Percentiles rank a stretch among this genome's conserved stretches.
These are phyloP conservation scores for Apostichopus parvimensis DNA, from an alignment of 35 echinoderm and acorn worm genomes.

Conservation along the genomic window DNA sequence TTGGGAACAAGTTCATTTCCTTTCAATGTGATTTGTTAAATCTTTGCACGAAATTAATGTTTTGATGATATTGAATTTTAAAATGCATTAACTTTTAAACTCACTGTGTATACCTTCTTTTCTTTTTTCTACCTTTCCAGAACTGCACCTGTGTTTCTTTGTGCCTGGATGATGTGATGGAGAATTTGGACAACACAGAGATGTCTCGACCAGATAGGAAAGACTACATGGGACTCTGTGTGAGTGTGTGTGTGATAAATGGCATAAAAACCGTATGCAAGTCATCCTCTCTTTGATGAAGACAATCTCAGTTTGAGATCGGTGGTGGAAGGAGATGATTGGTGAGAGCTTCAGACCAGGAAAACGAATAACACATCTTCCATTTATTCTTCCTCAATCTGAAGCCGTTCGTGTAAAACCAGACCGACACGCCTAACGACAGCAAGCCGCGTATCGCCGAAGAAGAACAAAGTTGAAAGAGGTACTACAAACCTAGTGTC, in stretches of 20 bases:
- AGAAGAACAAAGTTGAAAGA: too few relatives aligned
- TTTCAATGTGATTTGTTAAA: too few relatives aligned
- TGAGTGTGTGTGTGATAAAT: not conserved
- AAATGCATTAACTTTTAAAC: too few relatives aligned
- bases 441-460: too few relatives aligned
- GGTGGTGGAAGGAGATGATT: not conserved
- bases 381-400: not conserved
- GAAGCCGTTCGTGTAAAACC: too few relatives aligned
- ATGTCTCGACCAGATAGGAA: not conserved
- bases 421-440: too few relatives aligned
- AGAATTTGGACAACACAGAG: not conserved
- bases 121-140: not conserved
- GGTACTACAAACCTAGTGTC: too few relatives aligned
- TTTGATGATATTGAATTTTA: too few relatives aligned
- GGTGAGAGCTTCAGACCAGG: not conserved
- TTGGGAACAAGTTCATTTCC: too few relatives aligned
- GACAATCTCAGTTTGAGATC: not conserved
- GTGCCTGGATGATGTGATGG: not conserved
- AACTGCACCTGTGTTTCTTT: not conserved
- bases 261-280: not conserved
- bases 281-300: not conserved
- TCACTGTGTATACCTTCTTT: not conserved
- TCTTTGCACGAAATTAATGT: too few relatives aligned
- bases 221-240: not conserved
- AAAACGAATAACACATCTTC: not conserved